Evolutionary conservation across 2,888 invertebrate genomes (phyloP).

Genomic region (Pedicia rivosa): DNA sequence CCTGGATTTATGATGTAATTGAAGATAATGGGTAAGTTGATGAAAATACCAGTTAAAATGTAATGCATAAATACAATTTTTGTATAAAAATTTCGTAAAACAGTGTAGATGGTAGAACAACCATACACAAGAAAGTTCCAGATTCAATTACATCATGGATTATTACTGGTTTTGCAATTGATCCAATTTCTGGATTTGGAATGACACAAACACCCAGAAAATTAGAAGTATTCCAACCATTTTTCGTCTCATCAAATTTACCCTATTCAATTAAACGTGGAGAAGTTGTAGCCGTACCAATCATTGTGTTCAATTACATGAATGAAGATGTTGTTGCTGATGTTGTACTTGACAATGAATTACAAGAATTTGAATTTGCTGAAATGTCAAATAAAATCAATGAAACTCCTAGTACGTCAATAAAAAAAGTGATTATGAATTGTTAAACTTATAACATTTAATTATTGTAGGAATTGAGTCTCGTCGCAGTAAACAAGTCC

Average conservation of each 20-base stretch:
- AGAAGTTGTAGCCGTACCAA: conserved; percentile 77
- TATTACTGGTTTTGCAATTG: conserved; percentile 66
- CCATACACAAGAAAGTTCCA: conserved; percentile 50
- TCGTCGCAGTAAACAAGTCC: conserved; percentile 51
- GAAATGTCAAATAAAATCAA: conserved; percentile 50
- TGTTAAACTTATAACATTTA: background rate
- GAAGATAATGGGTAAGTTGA: background rate
- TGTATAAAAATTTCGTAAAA: too few relatives aligned
- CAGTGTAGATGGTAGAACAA: conserved; percentile 40
- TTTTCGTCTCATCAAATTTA: conserved; percentile 71
- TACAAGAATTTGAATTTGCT: conserved; percentile 65
- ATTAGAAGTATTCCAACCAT: conserved; percentile 62
- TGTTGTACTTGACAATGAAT: conserved; percentile 67
- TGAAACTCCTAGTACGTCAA: conserved; percentile 46
- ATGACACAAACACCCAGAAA: conserved; percentile 47
- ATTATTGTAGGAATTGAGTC: conserved; percentile 48
- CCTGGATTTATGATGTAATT: conserved; percentile 44
- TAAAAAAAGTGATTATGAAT: too few relatives aligned
- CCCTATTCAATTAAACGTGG: conserved; percentile 80
- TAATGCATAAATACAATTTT: too few relatives aligned
- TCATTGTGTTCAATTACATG: conserved; percentile 79
- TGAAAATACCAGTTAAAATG: too few relatives aligned
- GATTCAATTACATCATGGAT: conserved; percentile 75
- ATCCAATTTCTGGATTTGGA: conserved; percentile 59
- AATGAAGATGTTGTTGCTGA: conserved; percentile 59